Base-by-base conservation (phyloP, 2,797 vertebrate species). In the Rhodeus uyekii region DNA sequence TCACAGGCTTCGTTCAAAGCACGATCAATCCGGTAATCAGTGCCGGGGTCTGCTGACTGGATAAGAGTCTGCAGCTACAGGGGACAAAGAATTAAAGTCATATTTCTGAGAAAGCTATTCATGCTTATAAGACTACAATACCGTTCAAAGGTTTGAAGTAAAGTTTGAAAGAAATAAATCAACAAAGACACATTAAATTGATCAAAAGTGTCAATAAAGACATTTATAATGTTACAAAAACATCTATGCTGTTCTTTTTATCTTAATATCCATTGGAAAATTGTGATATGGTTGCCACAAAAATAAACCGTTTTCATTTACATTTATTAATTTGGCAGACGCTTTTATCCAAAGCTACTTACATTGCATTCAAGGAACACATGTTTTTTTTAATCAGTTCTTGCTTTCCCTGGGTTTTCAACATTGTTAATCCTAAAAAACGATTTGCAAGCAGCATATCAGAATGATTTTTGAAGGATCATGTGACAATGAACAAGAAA, bases 1-100 rank as follows among this genome's bases (percentile, higher is more conserved):
- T 99, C 98, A 0, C 98, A 99, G 81, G 98, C 98, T 91, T 99
- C 98, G 2, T 99, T 99, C 74, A 99, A 91, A 0, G 98, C 98
- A 1, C 98, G 92, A 88, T 99, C 98, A 0, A 99, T 99, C 65
- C 98, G 96, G 83, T 99, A 99, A 92, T 99, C 98, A 0, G 97
- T 96, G 8, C 96, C 98, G 0, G 98, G 98, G 87, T 99, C 98
- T 0, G 96, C 97, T 84, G 98, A 97, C 84, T 99, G 97, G 83
- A 99, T 96, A 91, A 99, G 90, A 0, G 94, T 97, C 89, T 99
- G 98, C 75, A 99, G 96, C 98, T 99, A 27, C 36, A 65, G 91
- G 75, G 89, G 84, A 85, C 1, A 65, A 81, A 55, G 6, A 71
- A 50, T 27, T 24, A 58, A 58, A 27, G 24, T 58, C 12, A 24